A percentile compares a stretch with the other conserved stretches of the same genome.
Conservation (phyloP, 1,140 invertebrate genomes). For the Dufourea novaeangliae region DNA sequence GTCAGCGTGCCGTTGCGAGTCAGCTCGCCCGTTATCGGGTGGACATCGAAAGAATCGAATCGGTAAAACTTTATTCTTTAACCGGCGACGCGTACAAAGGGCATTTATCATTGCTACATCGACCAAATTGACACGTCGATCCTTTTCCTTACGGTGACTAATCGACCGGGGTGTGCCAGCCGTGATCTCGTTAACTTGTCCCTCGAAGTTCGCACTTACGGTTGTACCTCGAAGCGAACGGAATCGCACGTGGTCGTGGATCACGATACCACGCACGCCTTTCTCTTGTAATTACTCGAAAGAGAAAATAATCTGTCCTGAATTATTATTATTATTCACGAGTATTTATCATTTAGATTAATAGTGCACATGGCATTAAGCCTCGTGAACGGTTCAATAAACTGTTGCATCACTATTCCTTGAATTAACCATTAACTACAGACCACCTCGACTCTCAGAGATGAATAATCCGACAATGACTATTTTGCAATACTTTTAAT, state of each 20-base stretch:
- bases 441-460: too few species aligned
- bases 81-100: not conserved
- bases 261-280: conserved; percentile 20
- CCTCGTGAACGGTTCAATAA: too few species aligned
- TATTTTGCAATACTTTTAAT: too few species aligned
- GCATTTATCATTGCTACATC: conserved; percentile 54
- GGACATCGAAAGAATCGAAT: conserved; percentile 27
- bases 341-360: too few species aligned
- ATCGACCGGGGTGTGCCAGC: conserved; percentile 52
- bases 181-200: conserved; percentile 45
- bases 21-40: not conserved
- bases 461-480: too few species aligned
- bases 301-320: not conserved
- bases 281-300: conserved; percentile 26
- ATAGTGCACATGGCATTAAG: too few species aligned
- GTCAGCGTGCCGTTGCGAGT: not conserved
- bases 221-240: conserved; percentile 10
- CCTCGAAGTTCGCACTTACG: not conserved
- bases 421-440: too few species aligned
- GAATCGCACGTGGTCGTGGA: conserved; percentile 10
- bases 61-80: not conserved
- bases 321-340: too few species aligned
- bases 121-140: conserved; percentile 46
- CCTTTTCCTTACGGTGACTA: conserved; percentile 56
- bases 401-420: too few species aligned